A percentile compares a stretch with the other conserved stretches of the same genome.
Conservation (phyloP, 1,140 invertebrate species). For the Melitaea cinxia region DNA sequence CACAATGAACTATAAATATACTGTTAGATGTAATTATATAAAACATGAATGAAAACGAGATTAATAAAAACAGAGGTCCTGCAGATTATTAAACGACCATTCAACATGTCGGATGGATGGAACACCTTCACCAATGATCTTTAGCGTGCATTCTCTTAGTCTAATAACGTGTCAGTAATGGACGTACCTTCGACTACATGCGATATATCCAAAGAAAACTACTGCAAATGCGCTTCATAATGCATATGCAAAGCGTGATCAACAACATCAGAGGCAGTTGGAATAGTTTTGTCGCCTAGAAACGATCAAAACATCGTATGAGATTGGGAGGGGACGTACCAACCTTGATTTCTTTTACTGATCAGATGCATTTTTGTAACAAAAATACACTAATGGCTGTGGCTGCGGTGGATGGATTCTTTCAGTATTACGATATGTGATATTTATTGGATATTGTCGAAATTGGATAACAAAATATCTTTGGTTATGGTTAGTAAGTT, state of each 20-base stretch:
- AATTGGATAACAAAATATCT: slow-evolving; percentile 7
- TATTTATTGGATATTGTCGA: neutral
- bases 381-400: neutral
- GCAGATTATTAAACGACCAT: too few relatives aligned
- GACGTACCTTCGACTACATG: slow-evolving; percentile 81
- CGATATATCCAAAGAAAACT: slow-evolving; percentile 83
- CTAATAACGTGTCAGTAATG: slow-evolving; percentile 75
- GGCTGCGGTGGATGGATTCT: too few relatives aligned
- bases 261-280: slow-evolving; percentile 82
- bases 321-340: slow-evolving; percentile 49
- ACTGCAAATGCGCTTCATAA: slow-evolving; percentile 83
- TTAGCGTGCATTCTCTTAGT: slow-evolving; percentile 67
- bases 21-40: slow-evolving; percentile 22
- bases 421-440: too few relatives aligned
- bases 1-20: slow-evolving; percentile 35
- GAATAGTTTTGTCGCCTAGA: slow-evolving; percentile 82
- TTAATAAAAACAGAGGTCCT: slow-evolving; percentile 26
- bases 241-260: slow-evolving; percentile 83
- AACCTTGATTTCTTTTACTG: slow-evolving; percentile 10
- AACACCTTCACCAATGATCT: slow-evolving; percentile 62
- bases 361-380: slow-evolving; percentile 1
- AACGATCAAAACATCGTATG: slow-evolving; percentile 75
- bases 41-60: slow-evolving; percentile 3
- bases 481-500: slow-evolving; percentile 53
- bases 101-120: slow-evolving; percentile 33